Evolutionary conservation across 2,888 invertebrate genomes (phyloP), one percentile per base, ranked within the genome.

Genomic region (Eulithis testata): DNA sequence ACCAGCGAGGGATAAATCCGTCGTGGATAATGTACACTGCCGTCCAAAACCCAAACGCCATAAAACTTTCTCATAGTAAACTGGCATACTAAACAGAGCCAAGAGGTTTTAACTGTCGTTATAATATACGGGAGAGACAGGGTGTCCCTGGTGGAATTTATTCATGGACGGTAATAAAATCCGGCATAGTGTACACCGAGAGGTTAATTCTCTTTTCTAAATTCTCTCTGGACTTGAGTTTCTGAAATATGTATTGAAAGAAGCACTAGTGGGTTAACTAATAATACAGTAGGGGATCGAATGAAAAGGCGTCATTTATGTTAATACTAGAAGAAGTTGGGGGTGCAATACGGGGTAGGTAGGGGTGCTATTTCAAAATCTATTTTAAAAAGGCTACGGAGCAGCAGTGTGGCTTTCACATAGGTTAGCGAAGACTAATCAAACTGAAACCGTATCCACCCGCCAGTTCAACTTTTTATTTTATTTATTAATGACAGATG

Each of bases 161-260:
- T 91, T 91, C 91, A 91, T 91, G 85, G 81, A 78, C 59, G 74
- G 88, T 90, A 88, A 91, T 91, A 89, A 91, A 91, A 90, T 91
- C 89, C 87, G 86, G 85, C 86, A 84, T 76, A 62, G 69, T 81
- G 83, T 83, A 83, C 82, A 82, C 76, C 75, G 76, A 76, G 81
- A 68, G 68, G 72, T 87, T 88, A 84, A 88, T 86, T 86, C 80
- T 85, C 85, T 86, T 88, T 85, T 85, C 83, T 84, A 87, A 84
- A 83, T 84, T 79, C 77, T 78, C 79, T 66, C 60, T 62, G 57
- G 69, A 67, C 65, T 56, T 72, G 66, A 51, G 66, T 74, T 68
- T 69, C 65, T 66, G 43, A 60, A 53, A 45, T 43, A 53, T 49
- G 59, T 64, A 65, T 45, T 59, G 51, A 59, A 67, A 60, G 54